phyloP scores from a whole-genome alignment of 1,140 invertebrate genomes.

The Tetragnatha versicolor region DNA sequence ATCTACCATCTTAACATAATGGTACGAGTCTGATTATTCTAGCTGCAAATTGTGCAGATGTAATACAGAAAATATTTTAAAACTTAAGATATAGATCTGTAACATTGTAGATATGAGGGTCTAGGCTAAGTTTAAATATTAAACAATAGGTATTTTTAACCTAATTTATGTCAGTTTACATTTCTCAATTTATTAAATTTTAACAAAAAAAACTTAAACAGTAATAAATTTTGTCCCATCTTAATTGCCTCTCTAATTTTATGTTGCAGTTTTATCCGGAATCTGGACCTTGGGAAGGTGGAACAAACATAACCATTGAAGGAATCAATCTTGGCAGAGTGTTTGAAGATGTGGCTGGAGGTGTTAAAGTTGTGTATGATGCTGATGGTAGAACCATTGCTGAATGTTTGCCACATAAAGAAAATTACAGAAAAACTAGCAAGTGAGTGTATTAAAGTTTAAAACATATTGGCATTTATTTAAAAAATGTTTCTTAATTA shows the following conservation, averaged over 20 bases:
- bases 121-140: too few relatives aligned
- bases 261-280: slow-evolving; percentile 66
- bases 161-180: too few relatives aligned
- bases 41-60: too few relatives aligned
- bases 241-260: too few relatives aligned
- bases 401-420: slow-evolving; percentile 70
- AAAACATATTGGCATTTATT: not conserved
- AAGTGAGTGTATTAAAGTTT: slow-evolving; percentile 67
- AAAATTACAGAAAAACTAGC: slow-evolving; percentile 82
- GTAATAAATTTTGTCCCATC: too few relatives aligned
- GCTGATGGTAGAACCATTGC: slow-evolving; percentile 57
- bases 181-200: too few relatives aligned
- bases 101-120: too few relatives aligned
- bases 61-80: too few relatives aligned
- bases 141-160: too few relatives aligned
- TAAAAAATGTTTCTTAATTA: not conserved
- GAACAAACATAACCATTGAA: slow-evolving; percentile 94
- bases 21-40: too few relatives aligned
- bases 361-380: slow-evolving; percentile 75
- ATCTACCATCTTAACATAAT: not conserved
- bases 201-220: too few relatives aligned
- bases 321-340: slow-evolving; percentile 95
- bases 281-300: slow-evolving; percentile 72
- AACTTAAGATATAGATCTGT: too few relatives aligned
- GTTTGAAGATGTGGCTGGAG: slow-evolving; percentile 89